These are phyloP conservation scores for Euschistus heros DNA, from an alignment of 1,140 invertebrate genomes.

Conservation along the genomic window DNA sequence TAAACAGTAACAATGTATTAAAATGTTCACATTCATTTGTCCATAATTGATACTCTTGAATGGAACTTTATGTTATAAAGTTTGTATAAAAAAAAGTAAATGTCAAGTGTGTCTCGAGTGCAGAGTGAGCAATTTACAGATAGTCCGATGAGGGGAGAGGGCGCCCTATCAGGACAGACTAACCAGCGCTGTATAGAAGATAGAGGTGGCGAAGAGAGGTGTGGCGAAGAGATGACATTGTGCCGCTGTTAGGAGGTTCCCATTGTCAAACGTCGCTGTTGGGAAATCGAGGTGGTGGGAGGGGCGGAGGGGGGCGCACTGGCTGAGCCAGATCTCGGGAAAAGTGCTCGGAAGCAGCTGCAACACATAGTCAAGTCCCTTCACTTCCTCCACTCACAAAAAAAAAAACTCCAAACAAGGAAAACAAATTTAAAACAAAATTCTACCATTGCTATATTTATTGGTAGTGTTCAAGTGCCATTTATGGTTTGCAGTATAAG, in stretches of 20 bases:
- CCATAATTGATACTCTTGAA: background rate
- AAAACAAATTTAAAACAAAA: background rate
- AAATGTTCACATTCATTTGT: conserved; percentile 1
- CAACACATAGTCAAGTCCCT: conserved; percentile 32
- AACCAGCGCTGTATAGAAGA: background rate
- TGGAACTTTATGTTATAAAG: background rate
- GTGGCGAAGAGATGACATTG: background rate
- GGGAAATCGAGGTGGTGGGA: conserved; percentile 35
- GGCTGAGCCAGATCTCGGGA: conserved; percentile 43
- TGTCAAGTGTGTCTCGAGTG: conserved; percentile 19
- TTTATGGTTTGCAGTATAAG: background rate
- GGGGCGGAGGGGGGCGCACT: conserved; percentile 48
- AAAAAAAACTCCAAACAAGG: background rate
- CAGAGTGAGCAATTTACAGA: conserved; percentile 31
- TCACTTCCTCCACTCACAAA: background rate
- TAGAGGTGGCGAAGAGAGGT: background rate
- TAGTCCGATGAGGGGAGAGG: conserved; percentile 21
- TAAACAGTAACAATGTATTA: background rate
- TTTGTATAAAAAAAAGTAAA: conserved; percentile 11
- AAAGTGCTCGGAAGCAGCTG: conserved; percentile 53
- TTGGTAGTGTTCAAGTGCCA: conserved; percentile 1
- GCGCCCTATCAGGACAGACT: background rate
- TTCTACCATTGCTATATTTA: conserved; percentile 6
- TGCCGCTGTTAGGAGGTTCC: background rate
- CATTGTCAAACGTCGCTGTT: conserved; percentile 15